Percentiles rank a stretch among this genome's conserved stretches.
Conservation (phyloP, 2,113 vertebrate genomes). For the Cettia cetti region DNA sequence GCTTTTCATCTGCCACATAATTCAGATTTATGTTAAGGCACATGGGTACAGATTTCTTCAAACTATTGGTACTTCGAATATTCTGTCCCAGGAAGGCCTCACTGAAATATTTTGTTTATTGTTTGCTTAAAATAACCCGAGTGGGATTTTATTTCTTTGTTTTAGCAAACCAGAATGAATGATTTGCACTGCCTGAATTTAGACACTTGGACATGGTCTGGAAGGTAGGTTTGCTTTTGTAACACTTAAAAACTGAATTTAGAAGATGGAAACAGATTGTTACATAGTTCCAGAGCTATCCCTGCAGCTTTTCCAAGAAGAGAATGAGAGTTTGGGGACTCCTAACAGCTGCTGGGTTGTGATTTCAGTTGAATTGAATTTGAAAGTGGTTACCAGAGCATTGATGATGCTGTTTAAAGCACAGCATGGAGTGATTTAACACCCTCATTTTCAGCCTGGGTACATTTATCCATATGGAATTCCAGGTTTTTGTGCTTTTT, state of each 20-base stretch:
- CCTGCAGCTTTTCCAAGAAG: neutral
- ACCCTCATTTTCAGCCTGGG: neutral
- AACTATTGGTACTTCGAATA: neutral
- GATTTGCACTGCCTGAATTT: conserved; percentile 90
- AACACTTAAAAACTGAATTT: neutral
- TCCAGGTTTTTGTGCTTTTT: neutral
- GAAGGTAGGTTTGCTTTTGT: conserved; percentile 76
- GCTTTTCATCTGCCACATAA: neutral
- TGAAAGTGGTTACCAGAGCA: neutral
- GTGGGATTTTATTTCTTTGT: conserved; percentile 50
- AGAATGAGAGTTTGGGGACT: neutral
- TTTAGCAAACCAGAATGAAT: conserved; percentile 89
- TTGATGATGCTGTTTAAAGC: neutral
- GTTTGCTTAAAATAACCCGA: conserved; percentile 13
- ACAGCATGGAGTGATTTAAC: conserved; percentile 17
- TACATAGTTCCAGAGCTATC: neutral
- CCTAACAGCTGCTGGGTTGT: neutral
- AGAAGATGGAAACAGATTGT: neutral
- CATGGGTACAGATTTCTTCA: neutral
- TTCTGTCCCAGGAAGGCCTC: neutral
- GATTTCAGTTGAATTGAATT: conserved; percentile 22
- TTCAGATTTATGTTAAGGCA: neutral
- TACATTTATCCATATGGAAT: neutral
- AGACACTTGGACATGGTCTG: conserved; percentile 90
- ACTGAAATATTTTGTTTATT: neutral